Evolutionary conservation across 2,797 vertebrate genomes (phyloP).

Genomic region (Lerista edwardsae): DNA sequence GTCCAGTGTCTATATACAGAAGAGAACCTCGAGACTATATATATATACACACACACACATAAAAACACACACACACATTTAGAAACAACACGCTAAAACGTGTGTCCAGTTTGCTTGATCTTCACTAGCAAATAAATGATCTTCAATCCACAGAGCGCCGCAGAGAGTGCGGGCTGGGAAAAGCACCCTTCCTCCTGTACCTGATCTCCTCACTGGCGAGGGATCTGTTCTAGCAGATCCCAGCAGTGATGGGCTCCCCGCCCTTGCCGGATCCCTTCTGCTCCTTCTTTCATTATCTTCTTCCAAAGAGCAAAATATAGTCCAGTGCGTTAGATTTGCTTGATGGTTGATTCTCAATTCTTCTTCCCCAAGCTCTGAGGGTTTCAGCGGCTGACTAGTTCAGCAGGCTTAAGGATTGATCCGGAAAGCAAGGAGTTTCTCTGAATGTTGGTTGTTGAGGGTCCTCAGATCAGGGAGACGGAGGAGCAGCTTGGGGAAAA

Average conservation of each 20-base stretch:
- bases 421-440: slow-evolving; percentile 89
- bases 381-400: background rate
- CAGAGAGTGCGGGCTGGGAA: slow-evolving; percentile 12
- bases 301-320: slow-evolving; percentile 63
- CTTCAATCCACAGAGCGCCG: slow-evolving; percentile 19
- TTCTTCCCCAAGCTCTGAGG: background rate
- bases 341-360: slow-evolving; percentile 31
- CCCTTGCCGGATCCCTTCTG: slow-evolving; percentile 76
- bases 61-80: background rate
- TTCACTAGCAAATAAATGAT: slow-evolving; percentile 24
- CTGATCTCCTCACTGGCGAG: slow-evolving; percentile 6
- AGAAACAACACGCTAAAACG: slow-evolving; percentile 4
- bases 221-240: slow-evolving; percentile 28
- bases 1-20: slow-evolving; percentile 18
- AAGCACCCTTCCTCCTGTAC: slow-evolving; percentile 6
- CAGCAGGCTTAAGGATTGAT: slow-evolving; percentile 75
- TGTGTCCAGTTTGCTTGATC: slow-evolving; percentile 18
- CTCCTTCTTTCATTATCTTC: slow-evolving; percentile 56
- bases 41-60: background rate
- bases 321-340: slow-evolving; percentile 81
- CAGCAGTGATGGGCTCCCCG: slow-evolving; percentile 73
- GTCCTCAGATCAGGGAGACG: slow-evolving; percentile 88
- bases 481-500: slow-evolving; percentile 89
- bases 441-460: slow-evolving; percentile 89
- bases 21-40: slow-evolving; percentile 12